phyloP scores from a whole-genome alignment of 2,797 vertebrate species.

The Sphenodon punctatus region DNA sequence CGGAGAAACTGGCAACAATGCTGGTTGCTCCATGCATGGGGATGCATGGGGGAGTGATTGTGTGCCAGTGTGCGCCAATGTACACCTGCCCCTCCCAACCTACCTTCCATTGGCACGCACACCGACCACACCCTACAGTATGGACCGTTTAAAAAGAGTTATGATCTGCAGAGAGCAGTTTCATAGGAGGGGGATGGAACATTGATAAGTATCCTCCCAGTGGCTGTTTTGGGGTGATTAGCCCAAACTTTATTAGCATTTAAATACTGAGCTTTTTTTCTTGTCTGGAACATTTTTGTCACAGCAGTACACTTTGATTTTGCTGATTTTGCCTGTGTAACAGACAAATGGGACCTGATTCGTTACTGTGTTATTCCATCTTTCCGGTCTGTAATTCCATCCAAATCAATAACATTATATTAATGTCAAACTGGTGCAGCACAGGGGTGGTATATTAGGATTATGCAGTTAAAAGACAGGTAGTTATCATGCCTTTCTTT shows the following conservation, averaged over 20 bases:
- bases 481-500: not conserved
- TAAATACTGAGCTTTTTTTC: fast-evolving
- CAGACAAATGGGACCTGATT: not conserved
- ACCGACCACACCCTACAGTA: too few relatives aligned
- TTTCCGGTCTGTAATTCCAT: not conserved
- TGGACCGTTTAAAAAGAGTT: too few relatives aligned
- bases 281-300: not conserved
- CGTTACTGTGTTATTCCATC: fast-evolving
- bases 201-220: not conserved
- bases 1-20: too few relatives aligned
- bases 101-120: too few relatives aligned
- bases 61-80: too few relatives aligned
- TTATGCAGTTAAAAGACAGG: constrained; percentile 7
- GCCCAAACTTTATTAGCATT: not conserved
- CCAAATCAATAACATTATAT: constrained; percentile 12
- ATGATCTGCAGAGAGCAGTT: not conserved
- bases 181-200: not conserved
- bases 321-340: not conserved
- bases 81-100: too few relatives aligned
- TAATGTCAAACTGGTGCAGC: not conserved
- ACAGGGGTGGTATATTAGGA: not conserved
- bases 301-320: not conserved
- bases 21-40: too few relatives aligned
- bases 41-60: too few relatives aligned
- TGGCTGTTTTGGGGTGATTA: not conserved